Base-by-base conservation (phyloP, 2,888 invertebrate species). In the Scrobipalpa atriplicella region DNA sequence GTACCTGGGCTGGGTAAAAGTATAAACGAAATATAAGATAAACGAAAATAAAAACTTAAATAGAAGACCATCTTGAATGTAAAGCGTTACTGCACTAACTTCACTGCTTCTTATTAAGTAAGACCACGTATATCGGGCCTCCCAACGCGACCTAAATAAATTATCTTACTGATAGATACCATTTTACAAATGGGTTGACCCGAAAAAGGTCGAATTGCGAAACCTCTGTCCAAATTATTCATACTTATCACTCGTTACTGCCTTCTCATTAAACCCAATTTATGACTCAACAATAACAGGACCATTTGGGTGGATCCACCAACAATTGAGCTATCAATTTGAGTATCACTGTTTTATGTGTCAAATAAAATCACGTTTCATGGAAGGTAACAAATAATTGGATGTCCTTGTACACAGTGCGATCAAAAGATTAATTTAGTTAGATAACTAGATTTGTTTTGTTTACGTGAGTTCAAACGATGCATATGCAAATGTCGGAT, bases 181-280 rank as follows among this genome's bases (percentile, higher is more conserved):
- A 38, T 38, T 58, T 58, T 38, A 58, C 38, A 58, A 56, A 58
- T 58, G 58, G 36, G 16, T 38, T 58, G 58, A 58, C 58, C 58
- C 58, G 16, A 36, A 38, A 58, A 38, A 38, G 58, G 58, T 58
- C 38, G 58, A 58, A 58, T 38, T 16, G 58, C 29, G 58, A 11
- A 36, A 56, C 54, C 56, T 56, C n/a, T 10, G 8, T 8, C 56
- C 21, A 29, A 58, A 58, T 58, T 58, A 58, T 58, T 58, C 58
- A 58, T 58, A 58, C 58, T 58, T 58, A 58, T 58, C 58, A 38
- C n/a, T 29, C 58, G 21, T 52, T 16, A 52, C 52, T 52, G 10
- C 21, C 52, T 11, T 5, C 58, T 58, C 58, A 29, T 58, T 58
- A 58, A 58, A 58, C 38, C 7, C 7, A 43, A 41, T 62, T 62